Conservation (phyloP, 2,113 vertebrate genomes). For the Nycticorax nycticorax region DNA sequence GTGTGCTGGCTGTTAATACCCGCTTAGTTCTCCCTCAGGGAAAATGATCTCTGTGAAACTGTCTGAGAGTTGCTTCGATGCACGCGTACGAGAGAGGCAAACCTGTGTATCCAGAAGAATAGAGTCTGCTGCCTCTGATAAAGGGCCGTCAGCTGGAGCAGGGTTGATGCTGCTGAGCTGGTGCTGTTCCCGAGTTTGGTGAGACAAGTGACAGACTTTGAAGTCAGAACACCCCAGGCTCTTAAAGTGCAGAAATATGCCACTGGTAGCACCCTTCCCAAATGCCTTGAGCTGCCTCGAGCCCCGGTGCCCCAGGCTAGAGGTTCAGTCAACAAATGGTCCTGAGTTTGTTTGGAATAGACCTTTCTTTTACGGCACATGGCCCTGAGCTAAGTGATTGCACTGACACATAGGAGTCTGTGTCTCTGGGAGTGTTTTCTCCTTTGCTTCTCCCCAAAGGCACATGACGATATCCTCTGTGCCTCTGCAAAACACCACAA, state of each 20-base stretch:
- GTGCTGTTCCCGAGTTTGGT: neutral
- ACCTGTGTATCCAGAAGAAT: neutral
- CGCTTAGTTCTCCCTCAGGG: neutral
- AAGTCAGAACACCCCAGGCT: neutral
- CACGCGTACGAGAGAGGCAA: neutral
- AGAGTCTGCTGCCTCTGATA: neutral
- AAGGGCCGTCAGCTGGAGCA: neutral
- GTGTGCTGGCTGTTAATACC: neutral
- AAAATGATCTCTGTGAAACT: neutral
- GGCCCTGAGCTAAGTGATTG: neutral
- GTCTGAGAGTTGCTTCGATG: neutral
- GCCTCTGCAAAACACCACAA: neutral
- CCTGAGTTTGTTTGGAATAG: neutral
- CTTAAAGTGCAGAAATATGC: neutral
- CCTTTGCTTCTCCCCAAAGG: neutral
- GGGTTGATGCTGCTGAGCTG: neutral
- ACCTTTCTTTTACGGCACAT: neutral
- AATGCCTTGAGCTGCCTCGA: neutral
- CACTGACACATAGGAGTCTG: neutral
- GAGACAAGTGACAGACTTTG: neutral
- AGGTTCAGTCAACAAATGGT: neutral
- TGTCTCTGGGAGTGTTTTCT: neutral
- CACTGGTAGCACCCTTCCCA: neutral
- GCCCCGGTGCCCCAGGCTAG: neutral
- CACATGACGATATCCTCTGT: neutral